Percentiles rank a stretch among this genome's conserved stretches.
phyloP scores from a whole-genome alignment of 2,113 vertebrate species.

The Gadus chalcogrammus region DNA sequence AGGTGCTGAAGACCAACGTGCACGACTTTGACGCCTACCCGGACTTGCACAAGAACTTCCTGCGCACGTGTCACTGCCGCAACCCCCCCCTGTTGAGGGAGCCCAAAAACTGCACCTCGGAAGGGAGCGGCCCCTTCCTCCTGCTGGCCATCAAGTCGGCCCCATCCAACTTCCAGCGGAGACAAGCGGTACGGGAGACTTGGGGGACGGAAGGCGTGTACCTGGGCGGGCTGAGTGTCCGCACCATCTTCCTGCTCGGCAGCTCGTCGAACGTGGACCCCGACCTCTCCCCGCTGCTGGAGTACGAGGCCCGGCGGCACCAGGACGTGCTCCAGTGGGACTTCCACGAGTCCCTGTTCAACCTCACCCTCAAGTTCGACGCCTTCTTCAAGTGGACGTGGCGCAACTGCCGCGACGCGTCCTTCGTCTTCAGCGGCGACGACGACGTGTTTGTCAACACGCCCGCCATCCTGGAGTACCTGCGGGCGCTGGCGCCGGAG shows the following conservation, averaged over 20 bases:
- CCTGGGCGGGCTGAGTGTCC: conserved; percentile 39
- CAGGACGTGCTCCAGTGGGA: conserved; percentile 76
- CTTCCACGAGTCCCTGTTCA: conserved; percentile 72
- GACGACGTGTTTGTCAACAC: conserved; percentile 84
- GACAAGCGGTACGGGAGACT: conserved; percentile 70
- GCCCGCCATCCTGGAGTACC: conserved; percentile 58
- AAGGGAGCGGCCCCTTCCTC: conserved; percentile 31
- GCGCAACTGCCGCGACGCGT: conserved; percentile 45
- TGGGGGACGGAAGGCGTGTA: conserved; percentile 66
- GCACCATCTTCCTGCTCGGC: conserved; percentile 71
- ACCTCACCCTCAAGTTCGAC: conserved; percentile 73
- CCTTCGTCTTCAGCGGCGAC: conserved; percentile 78
- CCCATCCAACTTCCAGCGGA: conserved; percentile 61
- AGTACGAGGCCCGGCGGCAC: conserved; percentile 60
- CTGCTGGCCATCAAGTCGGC: conserved; percentile 74
- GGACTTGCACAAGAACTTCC: conserved; percentile 53
- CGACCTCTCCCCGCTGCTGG: conserved; percentile 53
- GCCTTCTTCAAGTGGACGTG: conserved; percentile 69
- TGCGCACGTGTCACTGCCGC: conserved; percentile 66
- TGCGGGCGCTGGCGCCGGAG: conserved; percentile 53
- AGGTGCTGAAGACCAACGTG: conserved; percentile 59
- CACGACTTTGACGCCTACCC: conserved; percentile 64
- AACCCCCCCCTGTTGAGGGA: conserved; percentile 61
- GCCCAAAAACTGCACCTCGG: conserved; percentile 59
- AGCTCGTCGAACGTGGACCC: conserved; percentile 49